phyloP scores from a whole-genome alignment of 37 sponge, comb jelly and placozoan species.

The Corticium candelabrum region DNA sequence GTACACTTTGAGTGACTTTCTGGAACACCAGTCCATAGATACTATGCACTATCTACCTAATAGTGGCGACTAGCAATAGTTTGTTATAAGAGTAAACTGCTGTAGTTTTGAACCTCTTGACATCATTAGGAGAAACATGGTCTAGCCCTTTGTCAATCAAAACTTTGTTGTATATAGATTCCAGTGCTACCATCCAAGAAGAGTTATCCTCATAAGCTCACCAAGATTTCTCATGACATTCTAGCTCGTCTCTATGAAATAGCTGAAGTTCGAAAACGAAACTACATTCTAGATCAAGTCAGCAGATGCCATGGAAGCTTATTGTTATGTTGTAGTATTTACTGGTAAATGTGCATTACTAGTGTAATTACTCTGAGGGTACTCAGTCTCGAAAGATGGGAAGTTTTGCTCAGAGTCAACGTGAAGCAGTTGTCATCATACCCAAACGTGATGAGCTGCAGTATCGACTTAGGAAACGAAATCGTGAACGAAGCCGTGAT shows the following conservation, averaged over 20 bases:
- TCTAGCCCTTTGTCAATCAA: no score
- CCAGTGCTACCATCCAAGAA: not conserved
- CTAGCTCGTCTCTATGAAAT: conserved; percentile 56
- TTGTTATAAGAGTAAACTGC: no score
- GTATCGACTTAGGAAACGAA: conserved; percentile 26
- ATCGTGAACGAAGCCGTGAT: not conserved
- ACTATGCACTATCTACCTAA: no score
- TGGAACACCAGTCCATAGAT: no score
- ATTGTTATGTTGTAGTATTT: no score
- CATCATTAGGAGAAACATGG: no score
- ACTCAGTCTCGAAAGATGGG: conserved; percentile 59
- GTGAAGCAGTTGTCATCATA: conserved; percentile 56
- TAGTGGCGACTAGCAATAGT: no score
- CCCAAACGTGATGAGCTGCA: conserved; percentile 54
- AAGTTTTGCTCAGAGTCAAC: conserved; percentile 47
- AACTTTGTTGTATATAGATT: no score
- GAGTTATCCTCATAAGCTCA: not conserved
- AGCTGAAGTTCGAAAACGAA: conserved; percentile 42
- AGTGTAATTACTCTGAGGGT: conserved; percentile 67
- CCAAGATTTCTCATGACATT: conserved; percentile 15
- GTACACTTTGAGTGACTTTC: no score
- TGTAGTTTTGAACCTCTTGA: no score
- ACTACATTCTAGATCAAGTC: conserved; percentile 76
- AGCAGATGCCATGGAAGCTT: no score
- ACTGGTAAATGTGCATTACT: not conserved